Conservation (phyloP, 2,797 vertebrate species). For the Huso huso region DNA sequence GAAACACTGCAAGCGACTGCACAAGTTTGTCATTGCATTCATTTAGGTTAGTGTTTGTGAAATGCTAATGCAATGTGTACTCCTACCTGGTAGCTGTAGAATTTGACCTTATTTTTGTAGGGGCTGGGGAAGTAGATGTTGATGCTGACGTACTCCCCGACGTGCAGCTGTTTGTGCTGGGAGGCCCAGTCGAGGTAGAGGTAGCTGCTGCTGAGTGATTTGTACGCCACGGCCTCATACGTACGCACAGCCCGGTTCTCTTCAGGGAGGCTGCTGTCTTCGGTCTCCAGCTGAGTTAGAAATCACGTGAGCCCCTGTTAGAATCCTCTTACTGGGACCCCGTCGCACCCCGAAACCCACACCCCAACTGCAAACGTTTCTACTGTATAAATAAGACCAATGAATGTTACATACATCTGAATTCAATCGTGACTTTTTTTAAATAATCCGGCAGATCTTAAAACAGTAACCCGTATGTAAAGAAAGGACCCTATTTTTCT, state of each 20-base stretch:
- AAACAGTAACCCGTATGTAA: too few species aligned
- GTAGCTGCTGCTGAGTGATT: conserved; percentile 74
- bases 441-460: too few species aligned
- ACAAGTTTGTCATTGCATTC: too few species aligned
- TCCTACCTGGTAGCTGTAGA: conserved; percentile 80
- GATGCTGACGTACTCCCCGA: conserved; percentile 53
- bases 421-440: too few species aligned
- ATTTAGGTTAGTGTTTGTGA: too few species aligned
- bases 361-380: not conserved
- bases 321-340: too few species aligned
- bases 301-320: conserved; percentile 1
- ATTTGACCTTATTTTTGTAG: conserved; percentile 52
- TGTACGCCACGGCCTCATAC: conserved; percentile 60
- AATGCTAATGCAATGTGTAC: too few species aligned
- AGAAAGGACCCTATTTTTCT: too few species aligned
- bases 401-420: too few species aligned
- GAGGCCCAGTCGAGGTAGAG: conserved; percentile 73
- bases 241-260: conserved; percentile 56
- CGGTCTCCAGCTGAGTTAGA: conserved; percentile 64
- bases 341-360: not conserved
- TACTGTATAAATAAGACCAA: not conserved
- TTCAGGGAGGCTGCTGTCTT: conserved; percentile 46
- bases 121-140: conserved; percentile 58
- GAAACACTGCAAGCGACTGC: not conserved
- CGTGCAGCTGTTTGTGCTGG: conserved; percentile 39